These are phyloP conservation scores for Idaea dimidiata DNA, from an alignment of 2,888 invertebrate species.

Conservation along the genomic window DNA sequence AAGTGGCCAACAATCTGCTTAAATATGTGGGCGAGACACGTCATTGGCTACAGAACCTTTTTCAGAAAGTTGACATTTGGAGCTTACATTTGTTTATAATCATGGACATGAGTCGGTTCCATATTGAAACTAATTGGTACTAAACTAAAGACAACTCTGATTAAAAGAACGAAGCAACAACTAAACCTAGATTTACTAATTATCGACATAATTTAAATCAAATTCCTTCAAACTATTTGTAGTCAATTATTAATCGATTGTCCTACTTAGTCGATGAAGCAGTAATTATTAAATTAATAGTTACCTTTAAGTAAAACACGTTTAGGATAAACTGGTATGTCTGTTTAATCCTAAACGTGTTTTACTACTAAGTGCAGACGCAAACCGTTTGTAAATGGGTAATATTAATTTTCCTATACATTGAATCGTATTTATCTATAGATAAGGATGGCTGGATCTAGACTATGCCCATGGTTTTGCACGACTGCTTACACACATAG, in stretches of 20 bases:
- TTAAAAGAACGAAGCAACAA: background rate
- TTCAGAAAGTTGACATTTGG: slow-evolving; percentile 32
- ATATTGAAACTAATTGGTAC: background rate
- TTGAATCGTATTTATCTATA: background rate
- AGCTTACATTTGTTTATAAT: background rate
- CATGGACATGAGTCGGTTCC: background rate
- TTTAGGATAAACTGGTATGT: too few relatives aligned
- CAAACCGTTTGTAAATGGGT: too few relatives aligned
- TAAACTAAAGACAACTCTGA: background rate
- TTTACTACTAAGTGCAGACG: too few relatives aligned
- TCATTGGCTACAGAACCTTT: slow-evolving; percentile 58
- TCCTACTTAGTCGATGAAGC: slow-evolving; percentile 5
- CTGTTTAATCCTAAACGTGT: too few relatives aligned
- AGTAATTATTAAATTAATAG: background rate
- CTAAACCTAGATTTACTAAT: background rate
- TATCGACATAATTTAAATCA: slow-evolving; percentile 5
- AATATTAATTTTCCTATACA: background rate
- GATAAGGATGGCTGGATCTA: slow-evolving; percentile 33
- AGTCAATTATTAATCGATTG: slow-evolving; percentile 10
- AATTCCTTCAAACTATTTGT: background rate
- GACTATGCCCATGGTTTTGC: slow-evolving; percentile 49
- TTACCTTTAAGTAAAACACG: too few relatives aligned
- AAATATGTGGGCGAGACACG: slow-evolving; percentile 71
- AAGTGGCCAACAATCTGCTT: slow-evolving; percentile 39
- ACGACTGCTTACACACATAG: slow-evolving; percentile 61